phyloP scores from a whole-genome alignment of 2,888 invertebrate species.

The Busseola fusca region DNA sequence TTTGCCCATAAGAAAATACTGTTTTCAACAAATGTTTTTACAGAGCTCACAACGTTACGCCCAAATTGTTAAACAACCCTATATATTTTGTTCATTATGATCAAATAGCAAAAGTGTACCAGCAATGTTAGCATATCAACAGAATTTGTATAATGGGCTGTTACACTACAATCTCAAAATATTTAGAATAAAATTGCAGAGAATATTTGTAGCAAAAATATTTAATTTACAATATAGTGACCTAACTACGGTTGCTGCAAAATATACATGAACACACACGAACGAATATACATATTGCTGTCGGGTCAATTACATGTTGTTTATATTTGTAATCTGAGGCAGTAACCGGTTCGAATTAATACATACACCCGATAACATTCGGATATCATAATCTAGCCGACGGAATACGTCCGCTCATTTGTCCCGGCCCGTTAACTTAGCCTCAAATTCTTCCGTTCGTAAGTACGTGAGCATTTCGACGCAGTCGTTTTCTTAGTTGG shows the following conservation, averaged over 20 bases:
- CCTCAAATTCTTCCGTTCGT: slow-evolving; percentile 78
- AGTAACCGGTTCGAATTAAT: slow-evolving; percentile 15
- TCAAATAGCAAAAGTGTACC: not conserved
- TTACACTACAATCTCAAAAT: not conserved
- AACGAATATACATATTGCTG: slow-evolving; percentile 3
- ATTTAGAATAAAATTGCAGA: slow-evolving; percentile 8
- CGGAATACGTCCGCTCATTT: slow-evolving; percentile 76
- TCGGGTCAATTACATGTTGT: slow-evolving; percentile 8
- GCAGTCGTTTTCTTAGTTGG: slow-evolving; percentile 76
- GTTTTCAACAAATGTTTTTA: not conserved
- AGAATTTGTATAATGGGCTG: not conserved
- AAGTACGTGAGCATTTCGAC: slow-evolving; percentile 83
- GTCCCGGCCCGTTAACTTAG: slow-evolving; percentile 78
- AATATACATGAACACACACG: slow-evolving; percentile 15
- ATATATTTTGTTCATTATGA: too few species aligned
- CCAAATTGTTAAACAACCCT: not conserved
- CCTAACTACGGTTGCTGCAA: slow-evolving; percentile 12
- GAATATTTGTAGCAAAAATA: slow-evolving; percentile 11
- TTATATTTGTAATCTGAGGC: slow-evolving; percentile 14
- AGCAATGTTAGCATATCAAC: not conserved
- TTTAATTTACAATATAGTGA: slow-evolving; percentile 24
- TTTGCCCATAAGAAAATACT: not conserved
- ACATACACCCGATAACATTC: slow-evolving; percentile 5
- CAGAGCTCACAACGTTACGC: too few species aligned
- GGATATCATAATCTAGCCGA: slow-evolving; percentile 65